Conservation (phyloP, 2,113 vertebrate genomes). For the Zootoca vivipara region DNA sequence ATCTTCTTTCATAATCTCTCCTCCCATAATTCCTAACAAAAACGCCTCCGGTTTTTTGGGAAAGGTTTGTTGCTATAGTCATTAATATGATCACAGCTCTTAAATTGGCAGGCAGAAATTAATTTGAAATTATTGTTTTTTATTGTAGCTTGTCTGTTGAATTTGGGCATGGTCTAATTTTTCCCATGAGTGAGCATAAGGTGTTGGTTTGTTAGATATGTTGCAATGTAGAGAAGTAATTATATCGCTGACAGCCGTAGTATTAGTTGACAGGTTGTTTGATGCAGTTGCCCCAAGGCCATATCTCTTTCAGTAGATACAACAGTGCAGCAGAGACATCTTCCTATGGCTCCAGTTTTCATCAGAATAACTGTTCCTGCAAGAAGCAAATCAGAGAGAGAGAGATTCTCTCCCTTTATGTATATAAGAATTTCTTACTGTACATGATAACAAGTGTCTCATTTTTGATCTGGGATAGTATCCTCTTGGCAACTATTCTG, state of each 20-base stretch:
- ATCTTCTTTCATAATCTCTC: no score
- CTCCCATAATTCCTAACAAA: no score
- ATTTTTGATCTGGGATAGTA: not conserved
- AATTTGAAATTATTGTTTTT: not conserved
- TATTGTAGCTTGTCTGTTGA: not conserved
- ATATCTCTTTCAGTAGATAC: slow-evolving; percentile 34
- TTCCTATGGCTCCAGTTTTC: slow-evolving; percentile 45
- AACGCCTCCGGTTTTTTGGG: no score
- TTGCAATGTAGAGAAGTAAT: not conserved
- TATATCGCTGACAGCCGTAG: slow-evolving; percentile 35
- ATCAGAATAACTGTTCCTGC: slow-evolving; percentile 16
- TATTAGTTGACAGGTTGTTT: slow-evolving; percentile 44
- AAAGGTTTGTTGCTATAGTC: not conserved
- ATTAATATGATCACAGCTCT: slow-evolving; percentile 10
- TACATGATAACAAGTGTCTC: not conserved
- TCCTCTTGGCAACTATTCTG: not conserved
- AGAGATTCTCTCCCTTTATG: slow-evolving; percentile 13
- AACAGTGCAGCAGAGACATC: not conserved
- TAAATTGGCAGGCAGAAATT: slow-evolving; percentile 9
- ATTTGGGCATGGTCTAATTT: not conserved
- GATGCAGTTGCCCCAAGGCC: slow-evolving; percentile 33
- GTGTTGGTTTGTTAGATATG: not conserved
- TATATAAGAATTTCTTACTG: not conserved
- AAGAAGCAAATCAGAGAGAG: slow-evolving; percentile 8
- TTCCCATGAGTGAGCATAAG: slow-evolving; percentile 6